These are phyloP conservation scores for Antrozous pallidus DNA, from an alignment of 2,797 vertebrate genomes.

Conservation along the genomic window DNA sequence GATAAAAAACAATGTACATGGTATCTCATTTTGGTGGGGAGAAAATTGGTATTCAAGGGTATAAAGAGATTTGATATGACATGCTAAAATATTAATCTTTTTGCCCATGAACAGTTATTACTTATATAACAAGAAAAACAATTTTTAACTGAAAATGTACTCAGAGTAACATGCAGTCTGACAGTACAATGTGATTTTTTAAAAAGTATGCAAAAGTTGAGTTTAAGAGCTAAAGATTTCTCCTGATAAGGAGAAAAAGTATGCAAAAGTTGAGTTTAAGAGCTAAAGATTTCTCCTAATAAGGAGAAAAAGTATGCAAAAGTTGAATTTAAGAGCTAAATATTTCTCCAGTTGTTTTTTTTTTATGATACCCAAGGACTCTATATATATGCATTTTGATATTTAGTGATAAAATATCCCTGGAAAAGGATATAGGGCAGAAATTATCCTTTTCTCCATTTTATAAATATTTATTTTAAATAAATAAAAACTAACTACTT, in stretches of 20 bases:
- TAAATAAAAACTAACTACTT: not conserved
- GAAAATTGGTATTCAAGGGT: not conserved
- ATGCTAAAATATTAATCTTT: not conserved
- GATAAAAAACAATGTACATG: not conserved
- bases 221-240: not conserved
- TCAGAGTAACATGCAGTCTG: not conserved
- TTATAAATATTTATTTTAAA: conserved; percentile 26
- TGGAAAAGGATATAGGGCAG: not conserved
- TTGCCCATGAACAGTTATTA: not conserved
- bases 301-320: not conserved
- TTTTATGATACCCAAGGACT: conserved; percentile 11
- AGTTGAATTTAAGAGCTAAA: not conserved
- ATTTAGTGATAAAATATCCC: not conserved
- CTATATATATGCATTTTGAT: not conserved
- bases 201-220: not conserved
- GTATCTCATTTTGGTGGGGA: not conserved
- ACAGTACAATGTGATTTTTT: not conserved
- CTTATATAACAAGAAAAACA: not conserved
- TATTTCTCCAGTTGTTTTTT: not conserved
- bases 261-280: not conserved
- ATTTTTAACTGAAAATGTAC: not conserved
- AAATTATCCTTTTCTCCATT: not conserved
- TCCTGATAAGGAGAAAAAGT: not conserved
- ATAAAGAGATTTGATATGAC: not conserved
- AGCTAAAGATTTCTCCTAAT: not conserved